Conservation (phyloP, 2,888 invertebrate genomes). For the Platypus cylindrus region DNA sequence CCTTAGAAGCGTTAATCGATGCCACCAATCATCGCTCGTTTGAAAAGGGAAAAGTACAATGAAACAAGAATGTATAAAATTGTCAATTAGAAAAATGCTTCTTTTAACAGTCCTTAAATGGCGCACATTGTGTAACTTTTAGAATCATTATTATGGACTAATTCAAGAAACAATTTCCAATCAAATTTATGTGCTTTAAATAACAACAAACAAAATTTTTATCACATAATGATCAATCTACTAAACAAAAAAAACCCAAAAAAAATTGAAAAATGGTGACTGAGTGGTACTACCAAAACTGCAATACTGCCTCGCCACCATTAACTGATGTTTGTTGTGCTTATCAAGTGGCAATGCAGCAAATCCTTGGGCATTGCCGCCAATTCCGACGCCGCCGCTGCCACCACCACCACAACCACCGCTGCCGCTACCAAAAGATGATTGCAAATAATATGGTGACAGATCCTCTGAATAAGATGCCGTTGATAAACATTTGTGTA, state of each 20-base stretch:
- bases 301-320: constrained; percentile 84
- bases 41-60: no score
- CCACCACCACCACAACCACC: constrained; percentile 38
- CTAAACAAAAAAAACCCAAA: constrained; percentile 4
- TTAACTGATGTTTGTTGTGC: constrained; percentile 49
- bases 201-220: constrained; percentile 1
- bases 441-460: constrained; percentile 14
- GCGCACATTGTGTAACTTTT: no score
- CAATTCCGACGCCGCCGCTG: constrained; percentile 21
- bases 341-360: constrained; percentile 38
- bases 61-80: no score
- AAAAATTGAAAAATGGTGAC: constrained; percentile 13
- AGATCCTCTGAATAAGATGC: constrained; percentile 67
- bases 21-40: no score
- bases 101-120: no score
- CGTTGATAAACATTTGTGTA: constrained; percentile 84
- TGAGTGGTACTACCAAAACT: constrained; percentile 76
- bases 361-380: constrained; percentile 24
- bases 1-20: no score
- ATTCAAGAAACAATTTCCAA: no score
- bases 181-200: no score
- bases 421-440: no score
- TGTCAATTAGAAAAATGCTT: no score
- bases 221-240: neutral
- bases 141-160: no score